Percentiles rank a stretch among this genome's conserved stretches.
Evolutionary conservation across 92 coral and sea anemone genomes (phyloP).

Genomic region (Ricordea florida): DNA sequence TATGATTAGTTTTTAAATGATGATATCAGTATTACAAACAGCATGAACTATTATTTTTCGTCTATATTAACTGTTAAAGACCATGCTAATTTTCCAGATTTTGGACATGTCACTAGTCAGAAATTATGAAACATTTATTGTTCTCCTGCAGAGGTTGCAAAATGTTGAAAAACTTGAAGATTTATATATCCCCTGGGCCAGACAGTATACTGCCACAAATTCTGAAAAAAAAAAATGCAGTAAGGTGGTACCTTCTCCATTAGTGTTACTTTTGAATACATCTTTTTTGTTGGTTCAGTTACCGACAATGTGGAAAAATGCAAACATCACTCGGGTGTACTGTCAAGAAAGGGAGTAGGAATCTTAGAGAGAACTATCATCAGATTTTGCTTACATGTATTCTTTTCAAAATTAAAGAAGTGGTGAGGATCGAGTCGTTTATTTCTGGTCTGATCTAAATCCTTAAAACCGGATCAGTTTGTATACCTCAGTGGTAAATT

Average conservation of each 20-base stretch:
- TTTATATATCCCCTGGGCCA: neutral
- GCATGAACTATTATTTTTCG: neutral
- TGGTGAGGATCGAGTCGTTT: neutral
- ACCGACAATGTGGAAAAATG: constrained; percentile 36
- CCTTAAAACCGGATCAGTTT: constrained; percentile 12
- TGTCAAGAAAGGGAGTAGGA: constrained; percentile 34
- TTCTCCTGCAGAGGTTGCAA: neutral
- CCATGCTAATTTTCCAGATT: neutral
- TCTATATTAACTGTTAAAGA: neutral
- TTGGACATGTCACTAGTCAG: too few relatives aligned
- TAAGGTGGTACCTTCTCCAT: too few relatives aligned
- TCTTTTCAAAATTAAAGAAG: constrained; percentile 45
- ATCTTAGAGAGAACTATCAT: constrained; percentile 45
- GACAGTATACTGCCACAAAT: neutral
- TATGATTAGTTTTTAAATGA: neutral
- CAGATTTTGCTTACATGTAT: constrained; percentile 43
- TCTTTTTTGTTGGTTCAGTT: too few relatives aligned
- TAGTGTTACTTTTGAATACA: too few relatives aligned
- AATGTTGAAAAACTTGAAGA: neutral
- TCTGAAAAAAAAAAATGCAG: neutral
- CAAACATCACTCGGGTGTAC: constrained; percentile 44
- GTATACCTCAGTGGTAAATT: constrained; percentile 39
- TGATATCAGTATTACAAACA: neutral
- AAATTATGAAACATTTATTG: constrained; percentile 4
- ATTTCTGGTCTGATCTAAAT: constrained; percentile 24